These are phyloP conservation scores for Phaethornis superciliosus DNA, from an alignment of 2,113 vertebrate genomes.

Conservation along the genomic window DNA sequence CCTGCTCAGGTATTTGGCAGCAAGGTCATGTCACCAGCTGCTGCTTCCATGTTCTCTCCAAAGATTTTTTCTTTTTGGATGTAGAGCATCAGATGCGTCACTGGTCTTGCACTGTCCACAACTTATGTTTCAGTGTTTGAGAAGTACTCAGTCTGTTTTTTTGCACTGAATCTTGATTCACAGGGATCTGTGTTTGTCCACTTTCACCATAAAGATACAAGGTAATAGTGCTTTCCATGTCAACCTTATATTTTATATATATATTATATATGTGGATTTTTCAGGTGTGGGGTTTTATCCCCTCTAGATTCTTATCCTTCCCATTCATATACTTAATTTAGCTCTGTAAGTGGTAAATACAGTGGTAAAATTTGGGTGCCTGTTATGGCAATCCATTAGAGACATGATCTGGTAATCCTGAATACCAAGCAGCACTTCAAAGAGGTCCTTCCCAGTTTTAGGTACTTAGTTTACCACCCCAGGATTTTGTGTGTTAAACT, in stretches of 20 bases:
- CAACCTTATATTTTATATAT: background rate
- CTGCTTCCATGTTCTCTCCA: background rate
- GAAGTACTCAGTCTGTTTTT: background rate
- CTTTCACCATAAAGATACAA: background rate
- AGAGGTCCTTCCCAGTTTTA: background rate
- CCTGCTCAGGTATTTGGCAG: background rate
- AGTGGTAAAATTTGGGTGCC: background rate
- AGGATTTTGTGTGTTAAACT: background rate
- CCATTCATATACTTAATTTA: background rate
- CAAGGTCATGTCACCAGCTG: background rate
- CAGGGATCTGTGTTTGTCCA: background rate
- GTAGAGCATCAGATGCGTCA: background rate
- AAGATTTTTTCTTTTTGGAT: background rate
- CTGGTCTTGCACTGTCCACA: background rate
- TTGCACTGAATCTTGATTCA: background rate
- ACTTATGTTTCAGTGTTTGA: background rate
- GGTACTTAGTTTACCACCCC: background rate
- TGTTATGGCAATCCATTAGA: background rate
- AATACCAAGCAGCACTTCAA: background rate
- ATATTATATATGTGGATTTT: background rate
- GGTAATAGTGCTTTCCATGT: background rate
- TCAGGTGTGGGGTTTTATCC: fast-evolving
- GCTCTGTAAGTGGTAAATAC: background rate
- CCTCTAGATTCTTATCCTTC: background rate
- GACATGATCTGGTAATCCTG: background rate